These are phyloP conservation scores for Julus scandinavius DNA, from an alignment of 2,888 invertebrate species.

Conservation along the genomic window DNA sequence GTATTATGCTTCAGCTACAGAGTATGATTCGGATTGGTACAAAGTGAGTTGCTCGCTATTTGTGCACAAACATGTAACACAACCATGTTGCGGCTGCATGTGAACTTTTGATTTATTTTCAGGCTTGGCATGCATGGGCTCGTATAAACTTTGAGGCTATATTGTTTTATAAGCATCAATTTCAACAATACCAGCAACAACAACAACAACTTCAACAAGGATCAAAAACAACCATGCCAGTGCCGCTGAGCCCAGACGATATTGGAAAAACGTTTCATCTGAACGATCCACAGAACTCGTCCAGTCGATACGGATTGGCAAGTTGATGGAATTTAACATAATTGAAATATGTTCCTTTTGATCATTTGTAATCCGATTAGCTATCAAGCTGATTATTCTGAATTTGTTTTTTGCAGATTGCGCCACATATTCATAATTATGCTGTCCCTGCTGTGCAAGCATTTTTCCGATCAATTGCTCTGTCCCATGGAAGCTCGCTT, in stretches of 20 bases:
- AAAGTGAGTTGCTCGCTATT: slow-evolving; percentile 63
- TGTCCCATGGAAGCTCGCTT: slow-evolving; percentile 87
- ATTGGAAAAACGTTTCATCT: slow-evolving; percentile 50
- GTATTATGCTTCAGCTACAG: slow-evolving; percentile 85
- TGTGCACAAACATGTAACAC: background rate
- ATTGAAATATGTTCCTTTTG: background rate
- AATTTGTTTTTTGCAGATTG: slow-evolving; percentile 49
- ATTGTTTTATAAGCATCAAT: slow-evolving; percentile 71
- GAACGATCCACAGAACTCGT: slow-evolving; percentile 49
- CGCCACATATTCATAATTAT: slow-evolving; percentile 69
- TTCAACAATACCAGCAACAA: slow-evolving; percentile 52
- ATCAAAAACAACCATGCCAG: background rate
- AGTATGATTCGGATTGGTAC: slow-evolving; percentile 84
- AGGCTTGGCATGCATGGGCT: slow-evolving; percentile 98
- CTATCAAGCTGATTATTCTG: background rate
- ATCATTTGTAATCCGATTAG: background rate
- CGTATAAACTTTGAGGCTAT: slow-evolving; percentile 98
- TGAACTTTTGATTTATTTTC: slow-evolving; percentile 47
- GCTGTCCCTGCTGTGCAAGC: slow-evolving; percentile 95
- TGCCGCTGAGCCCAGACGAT: slow-evolving; percentile 34
- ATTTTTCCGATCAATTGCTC: slow-evolving; percentile 93
- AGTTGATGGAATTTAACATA: background rate
- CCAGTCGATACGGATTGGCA: slow-evolving; percentile 50
- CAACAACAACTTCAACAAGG: slow-evolving; percentile 51
- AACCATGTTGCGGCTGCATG: slow-evolving; percentile 56